phyloP scores from a whole-genome alignment of 2,888 invertebrate genomes.

The Idaea aversata region DNA sequence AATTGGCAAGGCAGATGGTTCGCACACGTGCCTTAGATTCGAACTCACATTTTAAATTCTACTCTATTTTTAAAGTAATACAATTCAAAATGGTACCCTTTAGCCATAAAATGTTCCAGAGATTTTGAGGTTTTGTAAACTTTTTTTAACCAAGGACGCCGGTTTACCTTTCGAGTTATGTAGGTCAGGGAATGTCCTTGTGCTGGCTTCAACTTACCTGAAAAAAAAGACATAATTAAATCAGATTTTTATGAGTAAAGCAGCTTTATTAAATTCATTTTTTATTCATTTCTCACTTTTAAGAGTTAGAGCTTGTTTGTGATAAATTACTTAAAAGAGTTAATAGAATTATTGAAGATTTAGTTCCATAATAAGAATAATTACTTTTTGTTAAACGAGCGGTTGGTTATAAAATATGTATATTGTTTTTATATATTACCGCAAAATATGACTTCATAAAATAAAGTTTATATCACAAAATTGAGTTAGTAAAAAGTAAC shows the following conservation, averaged over 20 bases:
- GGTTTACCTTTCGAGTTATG: conserved; percentile 24
- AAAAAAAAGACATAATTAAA: background rate
- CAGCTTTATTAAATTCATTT: background rate
- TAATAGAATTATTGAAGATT: no score
- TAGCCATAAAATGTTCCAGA: background rate
- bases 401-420: no score
- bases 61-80: conserved; percentile 8
- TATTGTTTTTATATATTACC: no score
- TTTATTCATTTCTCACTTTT: no score
- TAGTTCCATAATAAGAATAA: no score
- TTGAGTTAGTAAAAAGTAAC: no score
- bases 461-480: no score
- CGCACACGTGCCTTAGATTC: conserved; percentile 29
- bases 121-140: conserved; percentile 18
- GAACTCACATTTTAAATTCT: conserved; percentile 10
- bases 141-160: conserved; percentile 32
- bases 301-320: no score
- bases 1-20: conserved; percentile 61
- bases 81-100: conserved; percentile 8
- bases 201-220: conserved; percentile 8
- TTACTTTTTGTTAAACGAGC: no score
- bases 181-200: conserved; percentile 25
- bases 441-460: no score
- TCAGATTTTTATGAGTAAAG: background rate
- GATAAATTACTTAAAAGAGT: no score